Percentiles rank a stretch among this genome's conserved stretches.
Evolutionary conservation across 2,888 invertebrate genomes (phyloP).

Genomic region (Pyrrhosoma nymphula): DNA sequence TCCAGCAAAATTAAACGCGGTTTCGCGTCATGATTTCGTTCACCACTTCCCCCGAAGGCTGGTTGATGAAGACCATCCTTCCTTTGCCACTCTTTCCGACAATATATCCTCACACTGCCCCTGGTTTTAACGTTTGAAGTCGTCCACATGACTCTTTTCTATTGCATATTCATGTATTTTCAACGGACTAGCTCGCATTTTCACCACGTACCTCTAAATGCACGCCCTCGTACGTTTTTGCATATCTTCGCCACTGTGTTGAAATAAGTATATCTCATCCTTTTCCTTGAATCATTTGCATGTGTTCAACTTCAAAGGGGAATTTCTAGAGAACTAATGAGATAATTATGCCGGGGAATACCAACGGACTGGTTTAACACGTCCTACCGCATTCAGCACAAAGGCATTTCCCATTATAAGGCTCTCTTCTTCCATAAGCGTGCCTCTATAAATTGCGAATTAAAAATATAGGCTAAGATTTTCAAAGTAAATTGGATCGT

Average conservation of each 20-base stretch:
- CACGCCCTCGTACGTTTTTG: not conserved
- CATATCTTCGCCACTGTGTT: slow-evolving; percentile 5
- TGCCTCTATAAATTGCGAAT: too few species aligned
- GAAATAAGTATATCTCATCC: not conserved
- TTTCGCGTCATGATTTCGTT: too few species aligned
- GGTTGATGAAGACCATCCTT: not conserved
- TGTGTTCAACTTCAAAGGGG: not conserved
- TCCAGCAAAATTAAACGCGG: too few species aligned
- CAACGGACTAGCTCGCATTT: not conserved
- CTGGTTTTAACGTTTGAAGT: not conserved
- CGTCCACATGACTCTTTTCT: not conserved
- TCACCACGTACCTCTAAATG: not conserved
- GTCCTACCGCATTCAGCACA: not conserved
- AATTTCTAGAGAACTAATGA: not conserved
- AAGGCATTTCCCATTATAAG: not conserved
- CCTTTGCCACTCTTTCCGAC: not conserved
- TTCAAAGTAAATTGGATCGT: too few species aligned
- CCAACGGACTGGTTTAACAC: not conserved
- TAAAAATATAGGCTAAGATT: too few species aligned
- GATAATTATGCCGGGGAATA: not conserved
- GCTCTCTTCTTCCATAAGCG: not conserved
- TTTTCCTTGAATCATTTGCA: not conserved
- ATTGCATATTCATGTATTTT: slow-evolving; percentile 13
- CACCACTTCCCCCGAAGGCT: too few species aligned
- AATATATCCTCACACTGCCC: not conserved